Base-by-base conservation (phyloP, 2,888 invertebrate genomes). In the Hyles lineata region DNA sequence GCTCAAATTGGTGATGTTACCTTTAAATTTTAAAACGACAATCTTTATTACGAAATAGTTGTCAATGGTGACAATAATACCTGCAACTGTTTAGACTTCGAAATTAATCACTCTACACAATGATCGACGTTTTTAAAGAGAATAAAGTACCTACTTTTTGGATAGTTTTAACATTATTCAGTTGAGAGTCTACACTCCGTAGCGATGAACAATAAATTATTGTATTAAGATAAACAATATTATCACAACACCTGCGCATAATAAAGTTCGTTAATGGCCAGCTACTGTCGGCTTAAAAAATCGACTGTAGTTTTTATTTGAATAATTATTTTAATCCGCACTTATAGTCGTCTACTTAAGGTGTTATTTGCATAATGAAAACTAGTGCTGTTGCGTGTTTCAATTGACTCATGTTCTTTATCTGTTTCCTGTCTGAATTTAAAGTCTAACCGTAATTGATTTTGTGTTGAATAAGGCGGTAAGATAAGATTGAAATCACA, bases 361-460 rank as follows among this genome's bases (percentile, higher is more conserved):
- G 17, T 17, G 50, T 50, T 23, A 67, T 67, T 67, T 67, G 50
- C 67, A 67, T 67, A 67, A 67, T 67, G 67, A 23, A 67, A 67
- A 50, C 50, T 67, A 67, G 35, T 60, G 58, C 19, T 1, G 85
- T 81, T 85, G 85, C 83, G 80, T 81, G 83, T 81, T 85, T 84
- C 82, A 83, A 87, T 87, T 89, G 86, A 88, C 84, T 84, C 86
- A 85, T 84, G 83, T 81, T 75, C 67, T 67, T 90, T 90, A 91
- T 92, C 89, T 83, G 80, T 83, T 82, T 85, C 82, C 85, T 70
- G 80, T 85, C 83, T 81, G 76, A 76, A 83, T 82, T 88, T 85
- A 83, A 86, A 88, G 87, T 87, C 82, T 88, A 90, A 90, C 89
- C 85, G 86, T 90, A 89, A 91, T 91, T 92, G 90, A 91, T 91